Evolutionary conservation across 2,888 invertebrate genomes (phyloP), one percentile per base, ranked within the genome.

Genomic region (Gnatocerus cornutus): DNA sequence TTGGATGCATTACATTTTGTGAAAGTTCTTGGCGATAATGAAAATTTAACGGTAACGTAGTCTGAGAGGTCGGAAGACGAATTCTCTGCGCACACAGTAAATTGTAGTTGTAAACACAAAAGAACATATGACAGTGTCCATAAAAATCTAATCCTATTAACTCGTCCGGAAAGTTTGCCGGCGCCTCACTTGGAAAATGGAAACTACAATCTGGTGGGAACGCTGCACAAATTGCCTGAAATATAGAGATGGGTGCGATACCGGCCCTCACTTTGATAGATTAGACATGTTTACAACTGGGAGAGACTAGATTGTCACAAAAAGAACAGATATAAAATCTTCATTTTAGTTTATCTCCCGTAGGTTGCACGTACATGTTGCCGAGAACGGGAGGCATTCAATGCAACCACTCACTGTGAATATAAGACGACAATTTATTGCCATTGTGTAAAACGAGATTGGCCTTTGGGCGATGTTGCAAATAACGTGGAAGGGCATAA

Each of bases 141-240:
- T 84, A 84, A 84, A 84, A 84, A 83, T 84, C 82, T 84, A 84
- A 84, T 84, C 83, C 81, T 83, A 83, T 84, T 84, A 83, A 79
- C 79, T 82, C 76, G 79, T 79, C 77, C 77, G 68, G 65, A 77
- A 83, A 82, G 74, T 82, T 82, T 74, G 69, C 71, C 77, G 83
- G 81, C 81, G 82, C 82, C 83, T 74, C 69, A 69, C 58, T 45
- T 39, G 66, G 71, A 67, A 77, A 76, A 76, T 72, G 75, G 74
- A 77, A 77, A 76, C 63, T 73, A 73, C 77, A 79, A 78, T 76
- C 77, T 76, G 74, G 64, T 61, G 29, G 67, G 46, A 65, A 63
- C 27, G 39, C 14, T 6, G 69, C 71, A 69, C 73, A 72, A 77
- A 76, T 76, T 75, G 73, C 67, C 71, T 69, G 74, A 73, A 72